These are phyloP conservation scores for Tragopan temminckii DNA, from an alignment of 2,797 vertebrate genomes.

Conservation along the genomic window DNA sequence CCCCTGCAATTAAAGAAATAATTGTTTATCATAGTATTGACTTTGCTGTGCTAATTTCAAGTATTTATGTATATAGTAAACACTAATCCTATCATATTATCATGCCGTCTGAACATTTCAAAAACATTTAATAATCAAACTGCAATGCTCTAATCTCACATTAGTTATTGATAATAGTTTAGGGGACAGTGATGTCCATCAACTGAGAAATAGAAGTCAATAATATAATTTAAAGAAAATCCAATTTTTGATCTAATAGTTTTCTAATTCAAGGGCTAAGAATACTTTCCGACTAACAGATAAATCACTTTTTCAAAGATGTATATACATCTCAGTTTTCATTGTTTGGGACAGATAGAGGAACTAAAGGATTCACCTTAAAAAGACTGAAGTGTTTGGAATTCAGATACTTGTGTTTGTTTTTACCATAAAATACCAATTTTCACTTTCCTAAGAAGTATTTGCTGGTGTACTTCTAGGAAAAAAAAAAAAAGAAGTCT, in stretches of 20 bases:
- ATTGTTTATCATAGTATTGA: neutral
- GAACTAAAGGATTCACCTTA: neutral
- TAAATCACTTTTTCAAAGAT: neutral
- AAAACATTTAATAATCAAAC: neutral
- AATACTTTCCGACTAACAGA: neutral
- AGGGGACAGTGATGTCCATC: neutral
- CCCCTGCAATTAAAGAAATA: neutral
- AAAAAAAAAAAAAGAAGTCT: neutral
- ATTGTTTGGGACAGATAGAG: neutral
- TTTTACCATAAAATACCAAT: neutral
- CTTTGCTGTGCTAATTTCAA: neutral
- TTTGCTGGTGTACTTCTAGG: neutral
- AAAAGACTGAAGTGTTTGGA: neutral
- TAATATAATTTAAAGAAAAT: neutral
- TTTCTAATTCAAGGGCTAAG: neutral
- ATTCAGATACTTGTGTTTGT: neutral
- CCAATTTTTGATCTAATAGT: neutral
- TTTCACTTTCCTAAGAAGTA: neutral
- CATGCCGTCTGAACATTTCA: no score
- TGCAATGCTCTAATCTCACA: neutral
- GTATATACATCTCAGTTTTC: neutral
- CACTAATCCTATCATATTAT: fast-evolving
- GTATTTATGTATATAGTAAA: neutral
- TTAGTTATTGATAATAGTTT: neutral
- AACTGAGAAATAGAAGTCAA: neutral